phyloP scores from a whole-genome alignment of 2,797 vertebrate species.

The Rhabdomys pumilio region DNA sequence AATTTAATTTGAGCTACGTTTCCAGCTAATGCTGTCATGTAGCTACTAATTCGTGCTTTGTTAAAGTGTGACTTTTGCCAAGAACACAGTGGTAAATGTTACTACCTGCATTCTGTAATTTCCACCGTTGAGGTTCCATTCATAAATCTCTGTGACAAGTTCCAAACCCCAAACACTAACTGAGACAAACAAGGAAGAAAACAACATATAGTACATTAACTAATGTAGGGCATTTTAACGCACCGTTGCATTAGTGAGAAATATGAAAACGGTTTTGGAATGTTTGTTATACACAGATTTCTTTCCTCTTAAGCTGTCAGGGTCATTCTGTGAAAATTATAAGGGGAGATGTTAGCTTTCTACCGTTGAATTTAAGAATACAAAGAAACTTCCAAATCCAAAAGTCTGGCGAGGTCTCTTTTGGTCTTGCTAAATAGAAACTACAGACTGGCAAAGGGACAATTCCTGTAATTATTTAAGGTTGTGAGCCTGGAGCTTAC shows the following conservation, averaged over 20 bases:
- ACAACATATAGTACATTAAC: background rate
- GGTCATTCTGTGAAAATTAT: conserved; percentile 46
- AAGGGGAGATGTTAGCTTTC: background rate
- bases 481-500: background rate
- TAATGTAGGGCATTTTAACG: conserved; percentile 6
- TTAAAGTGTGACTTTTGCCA: conserved; percentile 75
- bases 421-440: background rate
- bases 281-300: background rate
- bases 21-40: conserved; percentile 59
- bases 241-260: conserved; percentile 15
- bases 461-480: background rate
- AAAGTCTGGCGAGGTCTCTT: background rate
- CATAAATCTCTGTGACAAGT: conserved; percentile 69
- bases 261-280: conserved; percentile 32
- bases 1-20: conserved; percentile 78
- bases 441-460: background rate
- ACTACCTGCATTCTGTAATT: conserved; percentile 73
- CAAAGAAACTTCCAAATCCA: background rate
- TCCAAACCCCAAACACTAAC: conserved; percentile 66
- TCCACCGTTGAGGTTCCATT: conserved; percentile 72
- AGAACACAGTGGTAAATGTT: conserved; percentile 38
- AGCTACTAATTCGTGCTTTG: conserved; percentile 76
- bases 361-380: background rate
- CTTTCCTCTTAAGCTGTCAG: conserved; percentile 20
- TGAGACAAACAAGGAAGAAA: conserved; percentile 66